Percentiles rank a stretch among this genome's conserved stretches.
phyloP scores from a whole-genome alignment of 1,140 invertebrate genomes.

The Eubasilissa regina region DNA sequence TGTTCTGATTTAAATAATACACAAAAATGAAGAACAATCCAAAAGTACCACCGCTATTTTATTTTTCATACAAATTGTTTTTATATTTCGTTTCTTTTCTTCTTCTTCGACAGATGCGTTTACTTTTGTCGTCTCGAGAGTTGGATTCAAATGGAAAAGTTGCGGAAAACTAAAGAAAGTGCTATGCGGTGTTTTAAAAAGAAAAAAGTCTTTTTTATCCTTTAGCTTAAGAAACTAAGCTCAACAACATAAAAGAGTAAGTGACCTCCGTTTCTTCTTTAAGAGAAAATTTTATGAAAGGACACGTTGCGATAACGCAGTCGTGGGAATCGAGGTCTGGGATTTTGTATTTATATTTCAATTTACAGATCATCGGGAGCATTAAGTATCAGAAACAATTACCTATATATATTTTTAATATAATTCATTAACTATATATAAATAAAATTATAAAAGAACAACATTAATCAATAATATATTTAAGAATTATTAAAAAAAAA shows the following conservation, averaged over 20 bases:
- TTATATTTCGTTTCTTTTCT: neutral
- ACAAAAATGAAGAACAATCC: too few relatives aligned
- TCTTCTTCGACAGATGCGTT: slow-evolving; percentile 20
- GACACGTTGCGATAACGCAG: slow-evolving; percentile 15
- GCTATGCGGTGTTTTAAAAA: slow-evolving; percentile 38
- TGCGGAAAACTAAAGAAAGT: slow-evolving; percentile 37
- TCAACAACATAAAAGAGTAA: slow-evolving; percentile 29
- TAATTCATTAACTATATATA: too few relatives aligned
- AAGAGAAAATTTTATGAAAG: slow-evolving; percentile 22
- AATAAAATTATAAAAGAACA: too few relatives aligned
- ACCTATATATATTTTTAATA: too few relatives aligned
- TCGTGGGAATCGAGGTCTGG: neutral
- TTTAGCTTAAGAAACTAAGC: slow-evolving; percentile 37
- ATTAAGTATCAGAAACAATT: too few relatives aligned
- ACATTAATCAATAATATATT: too few relatives aligned
- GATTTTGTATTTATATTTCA: neutral
- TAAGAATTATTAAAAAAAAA: too few relatives aligned
- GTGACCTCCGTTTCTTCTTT: slow-evolving; percentile 30
- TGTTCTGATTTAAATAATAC: too few relatives aligned
- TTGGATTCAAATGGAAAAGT: slow-evolving; percentile 43
- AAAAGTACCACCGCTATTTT: neutral
- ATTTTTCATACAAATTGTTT: neutral
- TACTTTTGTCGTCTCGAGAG: neutral
- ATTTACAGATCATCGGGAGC: too few relatives aligned
- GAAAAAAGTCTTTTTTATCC: slow-evolving; percentile 41